Percentiles rank a stretch among this genome's conserved stretches.
Conservation (phyloP, 2,797 vertebrate genomes). For the Gastrophryne carolinensis region DNA sequence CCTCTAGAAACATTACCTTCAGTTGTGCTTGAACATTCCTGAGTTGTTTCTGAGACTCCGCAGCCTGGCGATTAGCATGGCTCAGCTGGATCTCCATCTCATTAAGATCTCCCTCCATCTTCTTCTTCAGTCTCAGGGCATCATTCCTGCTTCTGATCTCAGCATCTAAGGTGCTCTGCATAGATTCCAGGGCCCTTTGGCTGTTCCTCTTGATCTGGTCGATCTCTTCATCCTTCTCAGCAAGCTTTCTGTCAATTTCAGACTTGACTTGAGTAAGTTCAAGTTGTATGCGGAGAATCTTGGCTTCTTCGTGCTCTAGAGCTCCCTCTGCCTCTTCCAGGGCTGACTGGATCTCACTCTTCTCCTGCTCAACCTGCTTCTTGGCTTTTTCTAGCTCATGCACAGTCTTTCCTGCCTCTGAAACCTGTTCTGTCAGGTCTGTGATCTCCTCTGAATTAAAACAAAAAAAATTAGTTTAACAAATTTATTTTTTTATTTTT, state of each 20-base stretch:
- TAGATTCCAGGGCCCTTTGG: slow-evolving; percentile 79
- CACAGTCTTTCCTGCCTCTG: slow-evolving; percentile 66
- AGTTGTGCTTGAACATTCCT: slow-evolving; percentile 78
- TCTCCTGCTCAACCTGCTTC: slow-evolving; percentile 71
- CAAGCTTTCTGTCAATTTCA: slow-evolving; percentile 79
- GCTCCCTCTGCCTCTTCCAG: slow-evolving; percentile 77
- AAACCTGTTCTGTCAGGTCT: slow-evolving; percentile 68
- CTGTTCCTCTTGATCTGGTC: slow-evolving; percentile 87
- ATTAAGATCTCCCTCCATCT: slow-evolving; percentile 86
- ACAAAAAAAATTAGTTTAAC: too few species aligned
- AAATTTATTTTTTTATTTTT: too few species aligned
- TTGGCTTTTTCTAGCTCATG: slow-evolving; percentile 71
- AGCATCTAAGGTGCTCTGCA: slow-evolving; percentile 80
- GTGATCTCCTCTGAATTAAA: slow-evolving; percentile 64
- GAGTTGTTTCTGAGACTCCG: slow-evolving; percentile 83
- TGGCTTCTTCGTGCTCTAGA: slow-evolving; percentile 86
- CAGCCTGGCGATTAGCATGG: slow-evolving; percentile 78
- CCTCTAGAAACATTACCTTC: slow-evolving; percentile 71
- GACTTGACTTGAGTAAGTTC: slow-evolving; percentile 85
- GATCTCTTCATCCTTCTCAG: slow-evolving; percentile 89
- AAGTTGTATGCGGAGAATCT: slow-evolving; percentile 82
- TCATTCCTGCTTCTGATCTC: slow-evolving; percentile 87
- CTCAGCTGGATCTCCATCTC: slow-evolving; percentile 88
- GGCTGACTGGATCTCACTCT: slow-evolving; percentile 67
- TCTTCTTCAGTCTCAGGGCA: slow-evolving; percentile 86